Evolutionary conservation across 2,113 vertebrate genomes (phyloP).

Genomic region (Terrapene triunguis): DNA sequence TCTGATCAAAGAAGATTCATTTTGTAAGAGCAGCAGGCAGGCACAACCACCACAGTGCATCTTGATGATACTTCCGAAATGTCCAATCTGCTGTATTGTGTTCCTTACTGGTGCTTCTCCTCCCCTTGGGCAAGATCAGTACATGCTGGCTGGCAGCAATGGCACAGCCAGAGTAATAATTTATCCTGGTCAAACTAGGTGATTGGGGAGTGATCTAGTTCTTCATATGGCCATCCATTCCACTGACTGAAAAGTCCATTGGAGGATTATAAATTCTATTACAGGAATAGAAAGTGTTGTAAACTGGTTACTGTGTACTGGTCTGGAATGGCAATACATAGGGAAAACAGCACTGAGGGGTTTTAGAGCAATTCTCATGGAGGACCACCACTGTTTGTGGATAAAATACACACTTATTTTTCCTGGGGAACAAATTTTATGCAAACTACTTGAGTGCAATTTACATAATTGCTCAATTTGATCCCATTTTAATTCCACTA

Average conservation of each 20-base stretch:
- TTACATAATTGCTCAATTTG: neutral
- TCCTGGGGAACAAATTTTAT: neutral
- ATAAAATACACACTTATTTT: neutral
- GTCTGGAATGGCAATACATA: neutral
- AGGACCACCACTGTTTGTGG: neutral
- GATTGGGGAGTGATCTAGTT: neutral
- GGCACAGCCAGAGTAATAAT: neutral
- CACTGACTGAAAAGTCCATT: neutral
- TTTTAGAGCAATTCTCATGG: neutral
- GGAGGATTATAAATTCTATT: neutral
- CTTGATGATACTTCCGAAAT: neutral
- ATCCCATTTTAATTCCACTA: neutral
- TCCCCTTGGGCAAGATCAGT: neutral
- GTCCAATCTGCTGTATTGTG: neutral
- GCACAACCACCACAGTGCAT: neutral
- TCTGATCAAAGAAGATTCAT: neutral
- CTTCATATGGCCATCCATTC: neutral
- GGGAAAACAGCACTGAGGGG: neutral
- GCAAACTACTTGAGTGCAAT: neutral
- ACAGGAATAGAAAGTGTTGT: neutral
- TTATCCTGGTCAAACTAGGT: neutral
- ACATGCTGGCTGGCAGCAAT: neutral
- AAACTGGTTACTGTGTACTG: neutral
- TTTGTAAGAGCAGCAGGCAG: neutral
- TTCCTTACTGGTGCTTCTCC: neutral